A percentile compares a stretch with the other conserved stretches of the same genome.
These are phyloP conservation scores for Rhabdornis inornatus DNA, from an alignment of 2,113 vertebrate genomes.

Conservation along the genomic window DNA sequence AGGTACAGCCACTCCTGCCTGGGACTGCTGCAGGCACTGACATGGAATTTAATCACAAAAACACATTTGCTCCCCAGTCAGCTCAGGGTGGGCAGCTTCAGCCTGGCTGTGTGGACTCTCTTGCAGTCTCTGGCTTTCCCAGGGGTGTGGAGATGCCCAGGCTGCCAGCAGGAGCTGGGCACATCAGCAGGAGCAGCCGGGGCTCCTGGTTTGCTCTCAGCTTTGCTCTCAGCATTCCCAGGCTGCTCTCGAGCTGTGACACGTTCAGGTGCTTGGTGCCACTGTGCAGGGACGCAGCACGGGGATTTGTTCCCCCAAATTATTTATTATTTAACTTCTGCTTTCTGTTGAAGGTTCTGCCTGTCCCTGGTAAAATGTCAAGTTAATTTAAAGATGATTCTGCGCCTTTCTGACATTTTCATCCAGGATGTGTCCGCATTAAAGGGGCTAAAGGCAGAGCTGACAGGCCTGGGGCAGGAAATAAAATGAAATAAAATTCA, in stretches of 20 bases:
- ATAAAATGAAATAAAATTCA: not conserved
- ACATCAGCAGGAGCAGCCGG: rapidly evolving
- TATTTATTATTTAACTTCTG: slow-evolving; percentile 17
- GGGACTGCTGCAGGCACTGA: not conserved
- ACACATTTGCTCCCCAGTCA: rapidly evolving
- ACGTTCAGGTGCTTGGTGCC: not conserved
- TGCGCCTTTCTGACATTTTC: slow-evolving; percentile 41
- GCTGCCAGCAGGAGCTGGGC: rapidly evolving
- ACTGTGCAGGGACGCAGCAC: not conserved
- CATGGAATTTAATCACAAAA: rapidly evolving
- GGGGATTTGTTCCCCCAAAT: not conserved
- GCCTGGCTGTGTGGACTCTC: rapidly evolving
- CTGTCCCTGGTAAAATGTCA: slow-evolving; percentile 51
- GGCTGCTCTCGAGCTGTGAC: not conserved
- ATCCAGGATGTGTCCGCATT: not conserved
- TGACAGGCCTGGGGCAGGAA: not conserved
- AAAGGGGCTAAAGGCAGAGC: not conserved
- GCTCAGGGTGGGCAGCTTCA: not conserved
- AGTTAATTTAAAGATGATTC: slow-evolving; percentile 48
- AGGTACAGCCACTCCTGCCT: not conserved
- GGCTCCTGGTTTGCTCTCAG: not conserved
- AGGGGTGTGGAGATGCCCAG: rapidly evolving
- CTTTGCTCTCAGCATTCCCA: not conserved
- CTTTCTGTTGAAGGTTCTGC: not conserved
- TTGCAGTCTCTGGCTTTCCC: rapidly evolving